phyloP scores from a whole-genome alignment of 1,140 invertebrate species.

The Hetaerina americana region DNA sequence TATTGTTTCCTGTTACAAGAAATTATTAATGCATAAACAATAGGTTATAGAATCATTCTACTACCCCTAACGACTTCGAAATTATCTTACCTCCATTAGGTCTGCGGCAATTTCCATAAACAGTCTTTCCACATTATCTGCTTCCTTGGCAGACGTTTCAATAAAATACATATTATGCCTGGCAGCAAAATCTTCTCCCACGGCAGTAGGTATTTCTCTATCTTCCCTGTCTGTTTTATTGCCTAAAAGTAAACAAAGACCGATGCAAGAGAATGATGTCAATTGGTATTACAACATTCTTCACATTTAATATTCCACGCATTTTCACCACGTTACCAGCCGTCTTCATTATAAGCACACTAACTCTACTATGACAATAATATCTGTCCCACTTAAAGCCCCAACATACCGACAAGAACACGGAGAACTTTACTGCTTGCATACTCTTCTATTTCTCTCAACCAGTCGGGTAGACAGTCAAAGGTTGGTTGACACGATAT shows the following conservation, averaged over 20 bases:
- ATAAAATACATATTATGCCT: slow-evolving; percentile 94
- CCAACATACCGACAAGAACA: slow-evolving; percentile 69
- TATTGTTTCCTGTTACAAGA: too few relatives aligned
- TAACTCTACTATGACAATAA: background rate
- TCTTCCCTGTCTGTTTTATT: slow-evolving; percentile 95
- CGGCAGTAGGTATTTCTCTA: slow-evolving; percentile 82
- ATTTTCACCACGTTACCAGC: too few relatives aligned
- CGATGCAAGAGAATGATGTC: background rate
- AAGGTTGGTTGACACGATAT: slow-evolving; percentile 95
- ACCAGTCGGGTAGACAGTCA: slow-evolving; percentile 89
- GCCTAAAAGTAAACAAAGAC: slow-evolving; percentile 37
- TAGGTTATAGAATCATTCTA: slow-evolving; percentile 3
- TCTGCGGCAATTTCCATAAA: slow-evolving; percentile 93
- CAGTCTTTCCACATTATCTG: slow-evolving; percentile 91
- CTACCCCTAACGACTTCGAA: background rate
- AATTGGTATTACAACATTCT: background rate
- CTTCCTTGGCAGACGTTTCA: slow-evolving; percentile 96
- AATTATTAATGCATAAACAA: too few relatives aligned
- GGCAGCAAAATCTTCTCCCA: slow-evolving; percentile 92
- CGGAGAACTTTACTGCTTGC: slow-evolving; percentile 86
- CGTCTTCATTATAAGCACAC: too few relatives aligned
- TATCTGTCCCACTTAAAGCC: background rate
- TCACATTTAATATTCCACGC: slow-evolving; percentile 8
- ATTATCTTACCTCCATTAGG: slow-evolving; percentile 59
- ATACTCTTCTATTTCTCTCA: slow-evolving; percentile 92